These are phyloP conservation scores for Morus bassanus DNA, from an alignment of 2,797 vertebrate genomes.

Conservation along the genomic window DNA sequence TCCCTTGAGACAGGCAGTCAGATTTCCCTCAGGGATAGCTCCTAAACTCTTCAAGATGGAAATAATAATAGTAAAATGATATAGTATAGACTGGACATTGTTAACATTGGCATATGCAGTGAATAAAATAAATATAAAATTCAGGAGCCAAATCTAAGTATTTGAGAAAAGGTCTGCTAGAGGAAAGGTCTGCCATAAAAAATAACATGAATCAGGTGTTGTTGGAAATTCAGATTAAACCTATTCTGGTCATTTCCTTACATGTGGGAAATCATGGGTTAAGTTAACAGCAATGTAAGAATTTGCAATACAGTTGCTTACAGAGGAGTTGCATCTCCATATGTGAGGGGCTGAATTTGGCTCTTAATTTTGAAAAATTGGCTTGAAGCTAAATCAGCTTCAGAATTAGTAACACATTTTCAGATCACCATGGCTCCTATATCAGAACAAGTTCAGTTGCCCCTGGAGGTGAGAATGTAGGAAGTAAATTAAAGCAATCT, in stretches of 20 bases:
- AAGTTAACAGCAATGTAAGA: neutral
- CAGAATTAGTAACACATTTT: slow-evolving; percentile 27
- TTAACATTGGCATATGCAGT: neutral
- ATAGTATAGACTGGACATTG: neutral
- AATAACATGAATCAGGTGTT: neutral
- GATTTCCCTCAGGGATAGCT: neutral
- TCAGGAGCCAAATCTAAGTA: neutral
- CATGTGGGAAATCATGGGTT: neutral
- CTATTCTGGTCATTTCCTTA: neutral
- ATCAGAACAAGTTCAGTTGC: neutral
- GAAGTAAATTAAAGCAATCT: slow-evolving; percentile 45
- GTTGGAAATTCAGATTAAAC: neutral
- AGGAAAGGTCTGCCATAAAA: neutral
- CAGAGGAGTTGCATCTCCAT: neutral
- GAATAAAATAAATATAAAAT: neutral
- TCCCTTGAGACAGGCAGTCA: neutral
- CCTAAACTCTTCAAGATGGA: neutral
- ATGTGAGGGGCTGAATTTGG: neutral
- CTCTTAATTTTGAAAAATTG: neutral
- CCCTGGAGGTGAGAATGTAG: neutral
- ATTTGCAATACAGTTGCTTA: neutral
- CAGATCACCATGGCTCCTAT: neutral
- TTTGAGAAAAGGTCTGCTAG: neutral
- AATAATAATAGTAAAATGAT: neutral
- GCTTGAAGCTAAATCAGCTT: neutral